Percentiles rank a stretch among this genome's conserved stretches.
These are phyloP conservation scores for Chrysomela aeneicollis DNA, from an alignment of 2,888 invertebrate genomes.

Conservation along the genomic window DNA sequence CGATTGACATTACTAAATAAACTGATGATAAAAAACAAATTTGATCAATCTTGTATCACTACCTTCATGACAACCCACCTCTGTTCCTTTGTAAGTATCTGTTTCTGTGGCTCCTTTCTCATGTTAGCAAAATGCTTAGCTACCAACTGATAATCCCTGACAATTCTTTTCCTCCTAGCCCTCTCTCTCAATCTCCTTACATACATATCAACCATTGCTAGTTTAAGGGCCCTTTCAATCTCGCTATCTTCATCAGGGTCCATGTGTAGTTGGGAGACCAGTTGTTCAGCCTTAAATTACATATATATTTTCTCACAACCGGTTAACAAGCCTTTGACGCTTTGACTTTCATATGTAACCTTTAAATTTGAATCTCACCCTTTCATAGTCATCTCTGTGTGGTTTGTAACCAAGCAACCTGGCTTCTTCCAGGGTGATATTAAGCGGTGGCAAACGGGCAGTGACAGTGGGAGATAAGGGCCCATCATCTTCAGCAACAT, in stretches of 20 bases:
- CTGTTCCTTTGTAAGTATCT: slow-evolving; percentile 76
- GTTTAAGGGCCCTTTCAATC: slow-evolving; percentile 86
- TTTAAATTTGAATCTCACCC: no score
- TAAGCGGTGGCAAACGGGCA: slow-evolving; percentile 79
- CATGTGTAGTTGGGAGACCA: slow-evolving; percentile 85
- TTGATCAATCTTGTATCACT: no score
- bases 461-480: slow-evolving; percentile 77
- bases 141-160: slow-evolving; percentile 89
- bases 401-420: slow-evolving; percentile 92
- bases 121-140: slow-evolving; percentile 80
- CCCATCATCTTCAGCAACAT: slow-evolving; percentile 76
- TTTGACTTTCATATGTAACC: no score
- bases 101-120: slow-evolving; percentile 59
- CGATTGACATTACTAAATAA: no score
- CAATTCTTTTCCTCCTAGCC: slow-evolving; percentile 87
- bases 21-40: no score
- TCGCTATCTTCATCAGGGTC: slow-evolving; percentile 87
- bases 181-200: slow-evolving; percentile 83
- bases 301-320: no score
- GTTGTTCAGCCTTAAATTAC: slow-evolving; percentile 86
- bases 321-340: no score
- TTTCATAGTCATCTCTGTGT: slow-evolving; percentile 94
- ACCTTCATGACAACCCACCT: slow-evolving; percentile 64
- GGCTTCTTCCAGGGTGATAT: slow-evolving; percentile 85
- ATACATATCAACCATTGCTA: slow-evolving; percentile 94